Base-by-base conservation (phyloP, 2,797 vertebrate species). In the Mionectes olivaceus region DNA sequence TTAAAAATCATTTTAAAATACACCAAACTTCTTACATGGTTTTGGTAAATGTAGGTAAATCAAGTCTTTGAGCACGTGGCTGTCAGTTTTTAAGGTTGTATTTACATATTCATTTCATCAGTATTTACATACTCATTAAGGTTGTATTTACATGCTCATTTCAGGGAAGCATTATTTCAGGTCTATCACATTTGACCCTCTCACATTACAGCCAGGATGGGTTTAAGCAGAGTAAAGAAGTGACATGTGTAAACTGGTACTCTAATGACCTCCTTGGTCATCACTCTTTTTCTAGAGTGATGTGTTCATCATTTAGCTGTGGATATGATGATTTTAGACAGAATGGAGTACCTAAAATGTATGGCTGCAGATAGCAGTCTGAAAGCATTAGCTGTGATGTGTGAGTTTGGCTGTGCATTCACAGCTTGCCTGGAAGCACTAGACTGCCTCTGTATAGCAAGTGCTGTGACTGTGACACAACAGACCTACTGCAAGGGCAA, bases 401-500 rank as follows among this genome's bases (percentile, higher is more conserved):
- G 8, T 44, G 52, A 35, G 32, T 4, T 55, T 35, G 24, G 69
- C 28, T 81, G 44, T 17, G 41, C 30, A 2, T 74, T 86, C 56
- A 23, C 46, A 80, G 10, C 9, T 50, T 50, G 33, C 39, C 70
- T 64, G 46, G 32, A 81, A 43, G 28, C 32, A 46, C 28, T n/a
- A 41, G 89, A 64, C 24, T 56, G 8, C 47, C 49, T 59, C 39
- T 80, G 33, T 32, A 5, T 2, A 41, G 47, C 52, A 50, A 77
- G 22, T 5, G 2, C 59, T 19, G 22, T 0, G 2, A 49, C 16
- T 1, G 0, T 25, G 65, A 44, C 37, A 24, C 7, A 14, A n/a
- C 30, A 57, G 43, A 53, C 10, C n/a, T 35, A 13, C 12, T 33
- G 43, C 50, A 75, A 68, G 41, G 28, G 7, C 19, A 13, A 21